Percentiles rank a stretch among this genome's conserved stretches.
Conservation (phyloP, 2,113 vertebrate genomes). For the Nesoenas mayeri region DNA sequence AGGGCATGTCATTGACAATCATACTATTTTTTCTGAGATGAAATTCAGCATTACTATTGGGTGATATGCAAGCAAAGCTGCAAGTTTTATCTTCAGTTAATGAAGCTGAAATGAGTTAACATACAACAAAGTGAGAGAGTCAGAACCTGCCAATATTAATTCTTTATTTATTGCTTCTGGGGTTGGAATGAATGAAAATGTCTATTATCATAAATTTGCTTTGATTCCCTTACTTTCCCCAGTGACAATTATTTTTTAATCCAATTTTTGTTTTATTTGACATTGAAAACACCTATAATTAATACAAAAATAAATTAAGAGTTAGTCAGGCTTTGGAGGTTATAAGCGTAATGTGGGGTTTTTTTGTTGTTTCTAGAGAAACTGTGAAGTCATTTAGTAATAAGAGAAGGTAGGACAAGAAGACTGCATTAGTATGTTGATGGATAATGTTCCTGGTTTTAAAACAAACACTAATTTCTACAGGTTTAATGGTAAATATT, state of each 20-base stretch:
- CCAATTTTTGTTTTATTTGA: neutral
- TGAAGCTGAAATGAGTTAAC: neutral
- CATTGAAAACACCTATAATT: neutral
- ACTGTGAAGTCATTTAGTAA: neutral
- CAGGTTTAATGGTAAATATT: neutral
- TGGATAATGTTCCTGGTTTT: neutral
- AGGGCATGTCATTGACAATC: neutral
- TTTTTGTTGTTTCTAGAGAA: neutral
- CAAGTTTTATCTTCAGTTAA: neutral
- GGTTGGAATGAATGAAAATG: neutral
- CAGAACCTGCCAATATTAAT: neutral
- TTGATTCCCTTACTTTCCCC: neutral
- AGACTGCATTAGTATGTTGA: neutral
- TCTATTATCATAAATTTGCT: neutral
- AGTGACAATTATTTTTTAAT: neutral
- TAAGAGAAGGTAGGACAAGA: neutral
- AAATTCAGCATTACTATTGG: neutral
- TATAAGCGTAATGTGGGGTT: neutral
- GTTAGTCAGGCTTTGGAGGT: neutral
- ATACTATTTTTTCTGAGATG: neutral
- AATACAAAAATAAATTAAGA: neutral
- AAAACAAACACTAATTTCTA: neutral
- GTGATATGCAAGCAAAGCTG: neutral
- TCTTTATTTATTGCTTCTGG: neutral
- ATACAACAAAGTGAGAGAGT: neutral